A percentile compares a stretch with the other conserved stretches of the same genome.
Conservation (phyloP, 2,888 invertebrate species). For the Pyrrhia umbra region DNA sequence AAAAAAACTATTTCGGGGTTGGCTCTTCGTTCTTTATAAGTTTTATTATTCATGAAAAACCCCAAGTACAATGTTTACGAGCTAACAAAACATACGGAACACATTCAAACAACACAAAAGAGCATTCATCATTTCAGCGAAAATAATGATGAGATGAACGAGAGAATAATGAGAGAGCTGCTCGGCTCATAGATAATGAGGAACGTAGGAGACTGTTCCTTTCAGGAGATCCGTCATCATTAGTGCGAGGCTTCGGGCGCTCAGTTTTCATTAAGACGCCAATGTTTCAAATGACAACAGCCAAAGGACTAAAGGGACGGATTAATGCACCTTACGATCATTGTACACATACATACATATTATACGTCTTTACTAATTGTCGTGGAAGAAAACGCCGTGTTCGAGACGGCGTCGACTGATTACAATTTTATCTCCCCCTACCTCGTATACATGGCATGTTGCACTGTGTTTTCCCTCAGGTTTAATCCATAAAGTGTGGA, state of each 20-base stretch:
- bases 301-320: constrained; percentile 64
- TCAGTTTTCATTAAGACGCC: constrained; percentile 86
- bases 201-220: constrained; percentile 78
- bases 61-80: constrained; percentile 7
- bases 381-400: constrained; percentile 40
- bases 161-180: constrained; percentile 77
- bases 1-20: no score
- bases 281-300: constrained; percentile 82
- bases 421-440: constrained; percentile 53
- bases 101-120: constrained; percentile 64
- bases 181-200: constrained; percentile 84
- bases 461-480: constrained; percentile 35
- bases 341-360: constrained; percentile 39
- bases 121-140: constrained; percentile 69
- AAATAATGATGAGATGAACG: constrained; percentile 75
- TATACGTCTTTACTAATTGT: constrained; percentile 46
- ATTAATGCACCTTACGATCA: constrained; percentile 71
- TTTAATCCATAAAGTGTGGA: constrained; percentile 35
- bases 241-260: constrained; percentile 82
- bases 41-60: not conserved
- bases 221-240: constrained; percentile 87
- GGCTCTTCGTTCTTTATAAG: not conserved
- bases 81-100: constrained; percentile 42
- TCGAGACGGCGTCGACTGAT: constrained; percentile 43
- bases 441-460: constrained; percentile 29